These are phyloP conservation scores for Triplophysa bombifrons DNA, from an alignment of 2,797 vertebrate species.

Conservation along the genomic window DNA sequence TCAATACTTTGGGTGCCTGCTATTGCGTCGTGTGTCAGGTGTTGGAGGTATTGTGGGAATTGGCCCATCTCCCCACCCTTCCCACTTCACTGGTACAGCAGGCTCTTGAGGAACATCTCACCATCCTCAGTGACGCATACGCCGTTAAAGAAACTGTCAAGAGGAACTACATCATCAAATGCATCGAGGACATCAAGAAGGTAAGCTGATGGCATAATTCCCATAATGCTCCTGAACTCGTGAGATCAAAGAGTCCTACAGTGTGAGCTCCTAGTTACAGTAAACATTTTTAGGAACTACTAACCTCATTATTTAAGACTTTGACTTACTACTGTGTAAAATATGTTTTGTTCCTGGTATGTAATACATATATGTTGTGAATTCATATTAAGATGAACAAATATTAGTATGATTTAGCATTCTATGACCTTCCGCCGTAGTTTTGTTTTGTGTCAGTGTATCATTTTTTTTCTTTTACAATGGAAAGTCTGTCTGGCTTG, in stretches of 20 bases:
- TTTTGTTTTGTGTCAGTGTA: constrained; percentile 8
- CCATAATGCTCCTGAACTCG: background rate
- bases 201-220: constrained; percentile 69
- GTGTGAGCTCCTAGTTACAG: background rate
- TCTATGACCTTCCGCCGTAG: background rate
- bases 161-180: constrained; percentile 97
- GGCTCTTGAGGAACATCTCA: constrained; percentile 95
- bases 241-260: background rate
- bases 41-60: constrained; percentile 95
- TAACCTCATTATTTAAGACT: background rate
- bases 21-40: constrained; percentile 75
- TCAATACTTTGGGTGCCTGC: no score
- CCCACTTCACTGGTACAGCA: constrained; percentile 93
- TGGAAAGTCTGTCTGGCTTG: constrained; percentile 23
- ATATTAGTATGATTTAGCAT: background rate
- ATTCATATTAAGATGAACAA: background rate
- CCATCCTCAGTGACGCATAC: constrained; percentile 96
- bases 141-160: constrained; percentile 95
- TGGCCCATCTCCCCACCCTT: constrained; percentile 94
- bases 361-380: background rate
- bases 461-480: background rate
- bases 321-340: background rate
- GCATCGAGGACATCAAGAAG: constrained; percentile 99
- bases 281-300: background rate
- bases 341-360: background rate